Percentiles rank a stretch among this genome's conserved stretches.
phyloP scores from a whole-genome alignment of 1,140 invertebrate species.

The Neuroterus valhalla region DNA sequence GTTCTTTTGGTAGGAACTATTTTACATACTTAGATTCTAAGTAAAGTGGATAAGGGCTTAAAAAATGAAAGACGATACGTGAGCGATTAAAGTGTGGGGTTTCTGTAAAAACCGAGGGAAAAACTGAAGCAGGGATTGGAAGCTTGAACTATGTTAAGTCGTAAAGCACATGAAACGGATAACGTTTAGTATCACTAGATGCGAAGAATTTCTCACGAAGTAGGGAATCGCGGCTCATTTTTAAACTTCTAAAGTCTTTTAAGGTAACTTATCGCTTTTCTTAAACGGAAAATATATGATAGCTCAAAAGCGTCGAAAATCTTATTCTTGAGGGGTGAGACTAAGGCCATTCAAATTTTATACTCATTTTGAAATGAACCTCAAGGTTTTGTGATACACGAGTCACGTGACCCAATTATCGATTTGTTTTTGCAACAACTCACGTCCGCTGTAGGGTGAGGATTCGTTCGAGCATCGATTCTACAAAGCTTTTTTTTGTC shows the following conservation, averaged over 20 bases:
- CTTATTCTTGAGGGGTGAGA: neutral
- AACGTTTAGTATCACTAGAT: slow-evolving; percentile 25
- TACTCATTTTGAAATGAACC: neutral
- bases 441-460: no score
- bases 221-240: neutral
- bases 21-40: slow-evolving; percentile 13
- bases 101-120: slow-evolving; percentile 15
- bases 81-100: slow-evolving; percentile 7
- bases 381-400: no score
- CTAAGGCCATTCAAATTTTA: neutral
- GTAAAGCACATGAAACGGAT: slow-evolving; percentile 26
- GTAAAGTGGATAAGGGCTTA: slow-evolving; percentile 6
- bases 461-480: no score
- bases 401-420: no score
- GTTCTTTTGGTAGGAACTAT: neutral
- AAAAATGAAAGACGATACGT: neutral
- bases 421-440: no score
- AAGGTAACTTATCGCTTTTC: slow-evolving; percentile 14
- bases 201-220: slow-evolving; percentile 3
- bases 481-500: no score
- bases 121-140: slow-evolving; percentile 14
- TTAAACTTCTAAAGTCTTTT: slow-evolving; percentile 9
- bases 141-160: slow-evolving; percentile 14
- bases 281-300: neutral
- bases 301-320: neutral